These are phyloP conservation scores for Drosophila sulfurigaster DNA, from an alignment of 1,140 invertebrate genomes.

Conservation along the genomic window DNA sequence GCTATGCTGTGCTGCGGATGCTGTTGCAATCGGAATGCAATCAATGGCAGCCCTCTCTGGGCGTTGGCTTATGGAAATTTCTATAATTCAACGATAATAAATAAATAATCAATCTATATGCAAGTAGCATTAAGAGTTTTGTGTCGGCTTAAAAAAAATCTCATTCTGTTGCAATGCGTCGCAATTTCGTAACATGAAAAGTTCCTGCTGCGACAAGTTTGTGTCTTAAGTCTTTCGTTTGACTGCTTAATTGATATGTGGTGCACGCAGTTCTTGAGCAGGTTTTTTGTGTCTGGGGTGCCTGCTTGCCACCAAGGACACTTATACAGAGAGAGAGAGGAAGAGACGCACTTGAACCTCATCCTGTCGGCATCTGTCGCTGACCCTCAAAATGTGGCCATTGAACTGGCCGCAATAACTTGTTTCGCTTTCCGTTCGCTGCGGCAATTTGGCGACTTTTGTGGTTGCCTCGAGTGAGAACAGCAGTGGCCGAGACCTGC, in stretches of 20 bases:
- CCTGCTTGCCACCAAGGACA: conserved; percentile 74
- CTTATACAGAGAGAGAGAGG: background rate
- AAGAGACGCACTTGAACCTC: conserved; percentile 71
- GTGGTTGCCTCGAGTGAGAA: conserved; percentile 44
- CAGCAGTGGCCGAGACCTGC: conserved; percentile 47
- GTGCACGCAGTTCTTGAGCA: conserved; percentile 24
- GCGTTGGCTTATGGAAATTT: conserved; percentile 43
- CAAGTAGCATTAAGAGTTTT: conserved; percentile 67
- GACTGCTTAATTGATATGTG: conserved; percentile 30
- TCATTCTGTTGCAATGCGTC: conserved; percentile 15
- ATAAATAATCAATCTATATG: conserved; percentile 79
- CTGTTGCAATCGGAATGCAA: conserved; percentile 56
- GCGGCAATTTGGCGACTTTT: conserved; percentile 66
- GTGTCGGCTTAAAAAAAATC: conserved; percentile 55
- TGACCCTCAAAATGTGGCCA: conserved; percentile 72
- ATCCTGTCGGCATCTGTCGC: conserved; percentile 17
- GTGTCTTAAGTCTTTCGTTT: conserved; percentile 70
- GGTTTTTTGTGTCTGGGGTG: conserved; percentile 45
- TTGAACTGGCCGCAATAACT: conserved; percentile 75
- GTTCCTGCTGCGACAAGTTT: conserved; percentile 75
- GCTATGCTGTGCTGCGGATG: background rate
- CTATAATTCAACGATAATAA: conserved; percentile 39
- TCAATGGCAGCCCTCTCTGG: conserved; percentile 29
- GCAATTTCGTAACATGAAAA: conserved; percentile 44
- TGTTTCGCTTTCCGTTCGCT: conserved; percentile 54